Conservation (phyloP, 2,797 vertebrate genomes). For the Simalia tracyae region DNA sequence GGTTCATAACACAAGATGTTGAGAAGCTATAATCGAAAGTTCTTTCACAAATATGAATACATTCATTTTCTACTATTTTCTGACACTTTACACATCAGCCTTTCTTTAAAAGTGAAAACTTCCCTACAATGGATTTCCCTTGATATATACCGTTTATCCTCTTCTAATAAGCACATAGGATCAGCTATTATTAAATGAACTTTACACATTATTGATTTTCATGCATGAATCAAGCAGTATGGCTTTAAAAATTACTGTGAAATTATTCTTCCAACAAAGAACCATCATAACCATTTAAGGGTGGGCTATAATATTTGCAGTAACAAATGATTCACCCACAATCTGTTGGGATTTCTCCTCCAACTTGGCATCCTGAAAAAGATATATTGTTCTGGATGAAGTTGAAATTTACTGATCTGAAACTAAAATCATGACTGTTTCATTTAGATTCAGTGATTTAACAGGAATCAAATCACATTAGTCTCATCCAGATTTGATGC, state of each 20-base stretch:
- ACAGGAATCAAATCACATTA: not conserved
- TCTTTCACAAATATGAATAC: not conserved
- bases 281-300: not conserved
- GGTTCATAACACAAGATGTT: not conserved
- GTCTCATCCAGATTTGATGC: not conserved
- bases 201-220: slow-evolving; percentile 33
- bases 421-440: not conserved
- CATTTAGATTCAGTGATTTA: not conserved
- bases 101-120: slow-evolving; percentile 5
- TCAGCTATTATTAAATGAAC: slow-evolving; percentile 27
- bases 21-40: not conserved
- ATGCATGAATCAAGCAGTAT: slow-evolving; percentile 7
- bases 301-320: not conserved
- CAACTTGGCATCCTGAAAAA: not conserved
- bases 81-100: not conserved
- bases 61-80: not conserved
- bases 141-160: slow-evolving; percentile 4
- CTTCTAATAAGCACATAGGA: slow-evolving; percentile 23
- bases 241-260: not conserved
- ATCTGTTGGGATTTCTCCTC: not conserved
- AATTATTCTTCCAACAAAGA: slow-evolving; percentile 4
- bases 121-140: not conserved
- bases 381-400: not conserved
- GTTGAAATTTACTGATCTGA: not conserved
- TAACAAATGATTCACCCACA: not conserved